phyloP scores from a whole-genome alignment of 2,888 invertebrate genomes.

The Drosophila sordidapex region DNA sequence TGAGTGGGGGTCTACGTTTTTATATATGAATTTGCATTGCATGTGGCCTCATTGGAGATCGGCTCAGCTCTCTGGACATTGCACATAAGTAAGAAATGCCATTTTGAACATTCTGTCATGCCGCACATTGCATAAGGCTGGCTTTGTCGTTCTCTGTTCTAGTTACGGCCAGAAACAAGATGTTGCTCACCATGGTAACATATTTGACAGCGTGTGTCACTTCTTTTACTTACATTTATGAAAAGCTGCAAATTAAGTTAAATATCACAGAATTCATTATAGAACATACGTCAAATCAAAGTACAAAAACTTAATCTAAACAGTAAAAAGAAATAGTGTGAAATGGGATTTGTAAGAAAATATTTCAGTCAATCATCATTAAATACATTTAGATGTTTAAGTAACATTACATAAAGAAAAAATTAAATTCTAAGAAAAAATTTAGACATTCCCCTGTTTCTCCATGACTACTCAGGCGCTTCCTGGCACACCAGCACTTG shows the following conservation, averaged over 20 bases:
- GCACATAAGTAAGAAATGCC: constrained; percentile 58
- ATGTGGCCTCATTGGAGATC: constrained; percentile 37
- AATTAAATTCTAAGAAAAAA: neutral
- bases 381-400: neutral
- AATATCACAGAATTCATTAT: neutral
- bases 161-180: constrained; percentile 3
- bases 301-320: neutral
- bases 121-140: constrained; percentile 7
- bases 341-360: neutral
- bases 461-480: constrained; percentile 2
- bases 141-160: neutral
- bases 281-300: neutral
- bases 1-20: constrained; percentile 13
- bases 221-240: neutral
- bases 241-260: neutral
- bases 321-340: neutral
- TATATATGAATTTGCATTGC: constrained; percentile 29
- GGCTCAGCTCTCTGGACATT: constrained; percentile 48
- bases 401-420: neutral
- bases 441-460: constrained; percentile 22
- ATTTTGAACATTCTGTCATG: constrained; percentile 40
- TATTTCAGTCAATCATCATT: neutral
- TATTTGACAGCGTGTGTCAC: neutral
- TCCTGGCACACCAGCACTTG: constrained; percentile 3
- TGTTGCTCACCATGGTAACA: constrained; percentile 22